Evolutionary conservation across 2,113 vertebrate genomes (phyloP).

Genomic region (mouse (Mus musculus)): DNA sequence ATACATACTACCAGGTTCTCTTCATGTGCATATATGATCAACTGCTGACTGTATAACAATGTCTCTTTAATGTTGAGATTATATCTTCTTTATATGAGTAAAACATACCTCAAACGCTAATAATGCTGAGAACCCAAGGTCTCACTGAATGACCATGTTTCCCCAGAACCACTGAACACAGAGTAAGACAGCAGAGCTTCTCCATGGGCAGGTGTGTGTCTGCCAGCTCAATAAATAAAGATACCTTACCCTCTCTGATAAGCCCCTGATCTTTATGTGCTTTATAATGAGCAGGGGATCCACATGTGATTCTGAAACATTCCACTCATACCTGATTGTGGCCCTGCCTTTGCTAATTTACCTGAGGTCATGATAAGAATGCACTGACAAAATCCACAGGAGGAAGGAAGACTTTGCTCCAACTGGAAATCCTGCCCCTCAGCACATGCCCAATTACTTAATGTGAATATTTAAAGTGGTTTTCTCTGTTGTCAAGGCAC

Average conservation of each 20-base stretch:
- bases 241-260: background rate
- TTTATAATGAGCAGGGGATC: background rate
- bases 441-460: background rate
- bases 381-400: background rate
- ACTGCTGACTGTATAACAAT: background rate
- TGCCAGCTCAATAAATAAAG: background rate
- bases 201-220: background rate
- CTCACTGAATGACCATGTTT: background rate
- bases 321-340: background rate
- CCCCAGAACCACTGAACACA: background rate
- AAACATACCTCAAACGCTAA: background rate
- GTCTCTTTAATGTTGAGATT: background rate
- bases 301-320: background rate
- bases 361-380: background rate
- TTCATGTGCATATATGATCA: background rate
- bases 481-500: background rate
- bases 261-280: background rate
- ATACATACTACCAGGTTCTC: background rate
- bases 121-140: slow-evolving; percentile 20
- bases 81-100: background rate
- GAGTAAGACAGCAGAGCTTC: no score
- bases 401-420: background rate
- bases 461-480: background rate
- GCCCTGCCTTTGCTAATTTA: background rate
- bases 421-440: background rate